Base-by-base conservation (phyloP, 2,888 invertebrate genomes). In the Cryptops parisi region DNA sequence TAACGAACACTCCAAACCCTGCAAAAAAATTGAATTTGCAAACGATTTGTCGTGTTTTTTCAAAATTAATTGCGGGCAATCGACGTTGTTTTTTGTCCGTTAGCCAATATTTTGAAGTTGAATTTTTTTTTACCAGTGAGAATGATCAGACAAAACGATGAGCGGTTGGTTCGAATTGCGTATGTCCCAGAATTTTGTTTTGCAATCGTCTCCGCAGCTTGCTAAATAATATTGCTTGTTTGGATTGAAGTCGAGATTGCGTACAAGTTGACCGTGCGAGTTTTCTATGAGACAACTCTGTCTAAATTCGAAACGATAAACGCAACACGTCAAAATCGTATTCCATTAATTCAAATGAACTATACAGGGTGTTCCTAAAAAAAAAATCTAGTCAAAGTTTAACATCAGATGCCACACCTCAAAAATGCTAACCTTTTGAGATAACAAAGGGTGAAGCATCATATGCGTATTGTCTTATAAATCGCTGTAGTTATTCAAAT, bases 231-330 rank as follows among this genome's bases (percentile, higher is more conserved):
- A 94, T 64, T 93, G 94, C 68, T 88, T 85, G 70, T 97, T 97
- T n/a, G 93, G 88, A 72, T 98, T 98, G 66, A 93, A 96, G 70
- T 97, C 97, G 39, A 98, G 68, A 65, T 93, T 90, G 52, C 96
- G 57, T 0, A 89, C 82, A 39, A 88, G 75, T 68, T 94, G 91
- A 19, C 81, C 78, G 70, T 97, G 96, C 2, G 89, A 87, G 59
- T 82, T 80, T 59, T 87, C 84, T 60, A 97, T 83, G 59, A 74
- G 74, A 85, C 89, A 93, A 0, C 82, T 80, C 62, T 82, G 80
- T 61, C 71, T 72, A n/a, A n/a, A n/a, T n/a, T n/a, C n/a, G n/a
- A n/a, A n/a, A n/a, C n/a, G n/a, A n/a, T n/a, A n/a, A n/a, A n/a
- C n/a, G n/a, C n/a, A n/a, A n/a, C n/a, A n/a, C n/a, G n/a, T n/a